Percentiles rank a stretch among this genome's conserved stretches.
These are phyloP conservation scores for Micropterix aruncella DNA, from an alignment of 2,888 invertebrate species.

Conservation along the genomic window DNA sequence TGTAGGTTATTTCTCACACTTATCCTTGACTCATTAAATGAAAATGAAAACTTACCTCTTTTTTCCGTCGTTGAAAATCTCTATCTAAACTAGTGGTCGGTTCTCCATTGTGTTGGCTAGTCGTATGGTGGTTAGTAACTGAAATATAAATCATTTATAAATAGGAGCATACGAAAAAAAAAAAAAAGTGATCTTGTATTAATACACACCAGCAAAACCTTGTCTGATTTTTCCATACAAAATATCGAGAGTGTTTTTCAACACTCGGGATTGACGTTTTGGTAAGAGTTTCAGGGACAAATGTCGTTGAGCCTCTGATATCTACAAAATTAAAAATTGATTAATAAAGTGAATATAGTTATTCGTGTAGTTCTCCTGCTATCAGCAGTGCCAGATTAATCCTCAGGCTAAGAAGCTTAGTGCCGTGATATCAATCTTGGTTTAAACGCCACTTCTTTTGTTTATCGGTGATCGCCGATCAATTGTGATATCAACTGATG, in stretches of 20 bases:
- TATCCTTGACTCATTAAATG: no score
- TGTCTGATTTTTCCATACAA: slow-evolving; percentile 51
- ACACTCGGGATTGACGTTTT: slow-evolving; percentile 70
- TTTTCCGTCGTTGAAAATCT: slow-evolving; percentile 68
- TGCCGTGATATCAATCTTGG: no score
- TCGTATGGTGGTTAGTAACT: slow-evolving; percentile 20
- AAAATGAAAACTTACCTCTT: slow-evolving; percentile 46
- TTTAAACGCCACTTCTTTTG: no score
- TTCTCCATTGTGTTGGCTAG: slow-evolving; percentile 35
- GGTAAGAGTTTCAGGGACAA: slow-evolving; percentile 70
- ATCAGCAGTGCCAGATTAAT: no score
- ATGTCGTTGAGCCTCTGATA: slow-evolving; percentile 79
- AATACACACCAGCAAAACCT: slow-evolving; percentile 17
- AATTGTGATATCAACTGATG: no score
- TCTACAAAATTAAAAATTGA: slow-evolving; percentile 24
- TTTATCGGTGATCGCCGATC: no score
- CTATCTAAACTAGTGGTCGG: slow-evolving; percentile 59
- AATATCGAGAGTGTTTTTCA: slow-evolving; percentile 65
- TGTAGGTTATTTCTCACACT: no score
- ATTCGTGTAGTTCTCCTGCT: no score
- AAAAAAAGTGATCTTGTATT: not conserved
- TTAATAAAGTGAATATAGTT: slow-evolving; percentile 4
- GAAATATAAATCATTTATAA: not conserved
- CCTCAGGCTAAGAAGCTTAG: no score
- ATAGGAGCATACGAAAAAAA: not conserved